These are phyloP conservation scores for Apoda limacodes DNA, from an alignment of 2,888 invertebrate genomes.

Conservation along the genomic window DNA sequence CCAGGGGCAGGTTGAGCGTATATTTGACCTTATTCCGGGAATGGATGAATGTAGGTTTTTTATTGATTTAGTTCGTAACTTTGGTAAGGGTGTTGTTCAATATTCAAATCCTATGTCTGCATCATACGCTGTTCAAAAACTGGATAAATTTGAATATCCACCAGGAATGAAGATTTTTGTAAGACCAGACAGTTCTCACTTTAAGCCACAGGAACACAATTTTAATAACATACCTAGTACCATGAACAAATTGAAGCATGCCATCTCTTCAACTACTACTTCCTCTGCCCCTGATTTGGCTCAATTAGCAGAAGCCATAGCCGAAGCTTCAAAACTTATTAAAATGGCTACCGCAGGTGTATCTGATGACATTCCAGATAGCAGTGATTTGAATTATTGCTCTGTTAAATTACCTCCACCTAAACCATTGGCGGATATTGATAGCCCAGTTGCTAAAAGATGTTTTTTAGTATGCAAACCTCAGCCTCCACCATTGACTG, in stretches of 20 bases:
- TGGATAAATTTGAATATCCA: constrained; percentile 93
- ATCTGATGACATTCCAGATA: constrained; percentile 29
- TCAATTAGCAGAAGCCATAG: constrained; percentile 78
- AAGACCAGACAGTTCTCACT: constrained; percentile 66
- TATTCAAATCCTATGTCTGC: constrained; percentile 52
- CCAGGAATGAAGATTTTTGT: constrained; percentile 86
- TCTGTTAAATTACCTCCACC: constrained; percentile 79
- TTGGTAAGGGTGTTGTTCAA: constrained; percentile 45
- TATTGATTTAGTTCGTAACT: constrained; percentile 56
- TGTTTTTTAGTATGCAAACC: constrained; percentile 76
- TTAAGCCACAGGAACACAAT: constrained; percentile 29
- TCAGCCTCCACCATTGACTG: constrained; percentile 78
- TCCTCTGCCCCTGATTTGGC: constrained; percentile 66
- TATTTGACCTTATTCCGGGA: constrained; percentile 88
- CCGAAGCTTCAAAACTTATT: constrained; percentile 81
- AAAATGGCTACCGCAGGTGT: constrained; percentile 71
- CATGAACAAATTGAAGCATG: constrained; percentile 37
- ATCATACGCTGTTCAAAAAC: constrained; percentile 82
- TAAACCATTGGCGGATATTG: constrained; percentile 76
- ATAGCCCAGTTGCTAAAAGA: constrained; percentile 74
- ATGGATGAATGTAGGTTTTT: constrained; percentile 47
- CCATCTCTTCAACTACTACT: constrained; percentile 30
- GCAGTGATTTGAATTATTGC: constrained; percentile 62
- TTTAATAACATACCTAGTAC: constrained; percentile 33
- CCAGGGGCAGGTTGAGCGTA: constrained; percentile 81